phyloP scores from a whole-genome alignment of 2,888 invertebrate genomes.

The Didymodactylos carnosus region DNA sequence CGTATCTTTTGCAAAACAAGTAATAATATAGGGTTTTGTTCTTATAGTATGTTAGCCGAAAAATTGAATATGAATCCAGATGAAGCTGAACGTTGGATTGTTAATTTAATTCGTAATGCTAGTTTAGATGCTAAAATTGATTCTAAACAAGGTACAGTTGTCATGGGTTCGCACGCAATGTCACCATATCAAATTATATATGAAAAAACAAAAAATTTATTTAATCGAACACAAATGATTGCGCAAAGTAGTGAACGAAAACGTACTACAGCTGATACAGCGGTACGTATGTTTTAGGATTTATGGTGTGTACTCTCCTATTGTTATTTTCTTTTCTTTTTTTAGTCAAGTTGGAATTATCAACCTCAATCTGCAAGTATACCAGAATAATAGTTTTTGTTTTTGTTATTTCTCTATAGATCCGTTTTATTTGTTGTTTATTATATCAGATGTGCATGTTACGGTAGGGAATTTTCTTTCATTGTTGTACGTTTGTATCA shows the following conservation, averaged over 20 bases:
- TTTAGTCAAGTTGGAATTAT: background rate
- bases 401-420: no score
- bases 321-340: background rate
- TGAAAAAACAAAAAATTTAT: conserved; percentile 81
- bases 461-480: no score
- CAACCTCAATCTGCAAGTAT: no score
- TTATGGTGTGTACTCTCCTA: background rate
- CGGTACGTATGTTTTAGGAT: no score
- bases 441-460: no score
- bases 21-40: conserved; percentile 1
- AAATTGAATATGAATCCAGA: conserved; percentile 93
- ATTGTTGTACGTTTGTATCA: no score
- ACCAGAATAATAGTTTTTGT: no score
- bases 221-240: background rate
- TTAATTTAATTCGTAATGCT: conserved; percentile 90
- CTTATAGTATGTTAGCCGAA: conserved; percentile 74
- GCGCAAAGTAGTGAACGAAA: background rate
- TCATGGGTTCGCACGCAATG: conserved; percentile 93
- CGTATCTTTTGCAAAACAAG: no score
- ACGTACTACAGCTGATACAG: background rate
- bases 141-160: conserved; percentile 74
- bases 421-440: no score
- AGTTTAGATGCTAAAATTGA: conserved; percentile 96
- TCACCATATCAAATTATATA: conserved; percentile 87
- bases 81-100: conserved; percentile 98